A percentile compares a stretch with the other conserved stretches of the same genome.
Conservation (phyloP, 2,113 vertebrate genomes). For the Ageneiosus marmoratus region DNA sequence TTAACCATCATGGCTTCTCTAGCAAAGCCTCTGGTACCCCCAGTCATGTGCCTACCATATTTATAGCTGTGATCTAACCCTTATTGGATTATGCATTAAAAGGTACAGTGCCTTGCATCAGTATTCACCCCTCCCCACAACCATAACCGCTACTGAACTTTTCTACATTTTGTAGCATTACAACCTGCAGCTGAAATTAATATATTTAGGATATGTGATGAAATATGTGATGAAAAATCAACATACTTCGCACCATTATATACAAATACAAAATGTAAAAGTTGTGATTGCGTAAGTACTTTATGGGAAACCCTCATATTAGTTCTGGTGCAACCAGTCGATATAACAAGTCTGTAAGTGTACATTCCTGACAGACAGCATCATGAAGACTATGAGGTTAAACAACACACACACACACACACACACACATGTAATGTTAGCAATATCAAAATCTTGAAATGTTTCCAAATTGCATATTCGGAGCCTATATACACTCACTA, state of each 20-base stretch:
- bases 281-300: background rate
- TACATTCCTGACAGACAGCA: background rate
- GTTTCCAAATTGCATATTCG: no score
- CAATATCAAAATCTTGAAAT: no score
- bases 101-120: background rate
- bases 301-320: background rate
- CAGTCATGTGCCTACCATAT: background rate
- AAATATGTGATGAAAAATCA: background rate
- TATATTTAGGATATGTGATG: no score
- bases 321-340: no score
- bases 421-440: no score
- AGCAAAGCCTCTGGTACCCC: background rate
- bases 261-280: background rate
- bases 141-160: no score
- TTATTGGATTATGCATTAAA: background rate
- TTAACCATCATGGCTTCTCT: background rate
- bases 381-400: background rate
- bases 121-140: background rate
- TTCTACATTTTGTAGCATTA: no score
- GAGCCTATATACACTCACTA: no score
- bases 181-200: no score
- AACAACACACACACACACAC: no score
- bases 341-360: background rate
- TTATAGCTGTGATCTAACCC: background rate
- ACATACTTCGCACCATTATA: background rate